Conservation (phyloP, 2,888 invertebrate genomes). For the Taphrorychus bicolor region DNA sequence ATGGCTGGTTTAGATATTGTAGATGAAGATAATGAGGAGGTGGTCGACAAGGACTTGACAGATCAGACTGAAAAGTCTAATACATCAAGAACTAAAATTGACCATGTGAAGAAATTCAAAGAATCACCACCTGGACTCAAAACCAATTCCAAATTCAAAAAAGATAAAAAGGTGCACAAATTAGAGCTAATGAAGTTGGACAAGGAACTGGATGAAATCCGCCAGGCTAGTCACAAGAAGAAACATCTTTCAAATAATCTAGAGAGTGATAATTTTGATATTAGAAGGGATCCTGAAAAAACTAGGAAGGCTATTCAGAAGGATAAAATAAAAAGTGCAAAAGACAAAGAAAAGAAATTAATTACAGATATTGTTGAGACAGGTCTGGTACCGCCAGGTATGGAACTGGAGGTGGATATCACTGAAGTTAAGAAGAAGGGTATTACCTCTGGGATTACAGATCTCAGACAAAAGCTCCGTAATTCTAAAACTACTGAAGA, state of each 20-base stretch:
- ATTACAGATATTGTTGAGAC: constrained; percentile 60
- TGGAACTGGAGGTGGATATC: constrained; percentile 58
- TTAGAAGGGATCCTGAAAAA: constrained; percentile 58
- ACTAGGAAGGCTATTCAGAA: constrained; percentile 58
- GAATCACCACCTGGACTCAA: constrained; percentile 26
- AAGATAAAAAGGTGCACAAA: neutral
- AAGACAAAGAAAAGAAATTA: constrained; percentile 57
- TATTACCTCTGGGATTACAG: neutral
- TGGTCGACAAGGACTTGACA: too few relatives aligned
- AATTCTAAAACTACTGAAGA: too few relatives aligned
- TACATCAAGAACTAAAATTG: constrained; percentile 24
- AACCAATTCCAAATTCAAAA: constrained; percentile 1
- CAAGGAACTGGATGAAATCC: constrained; percentile 17
- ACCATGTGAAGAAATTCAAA: constrained; percentile 21
- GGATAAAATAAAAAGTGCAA: constrained; percentile 58
- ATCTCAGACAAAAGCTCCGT: neutral
- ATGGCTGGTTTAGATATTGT: constrained; percentile 59
- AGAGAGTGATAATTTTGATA: constrained; percentile 42
- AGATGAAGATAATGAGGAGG: constrained; percentile 57
- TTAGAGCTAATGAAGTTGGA: constrained; percentile 20
- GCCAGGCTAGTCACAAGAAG: neutral
- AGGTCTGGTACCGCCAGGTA: constrained; percentile 60
- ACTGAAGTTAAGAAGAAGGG: constrained; percentile 34
- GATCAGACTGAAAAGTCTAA: too few relatives aligned
- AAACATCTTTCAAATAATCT: constrained; percentile 17